Conservation (phyloP, 2,113 vertebrate genomes). For the Oryzias celebensis region DNA sequence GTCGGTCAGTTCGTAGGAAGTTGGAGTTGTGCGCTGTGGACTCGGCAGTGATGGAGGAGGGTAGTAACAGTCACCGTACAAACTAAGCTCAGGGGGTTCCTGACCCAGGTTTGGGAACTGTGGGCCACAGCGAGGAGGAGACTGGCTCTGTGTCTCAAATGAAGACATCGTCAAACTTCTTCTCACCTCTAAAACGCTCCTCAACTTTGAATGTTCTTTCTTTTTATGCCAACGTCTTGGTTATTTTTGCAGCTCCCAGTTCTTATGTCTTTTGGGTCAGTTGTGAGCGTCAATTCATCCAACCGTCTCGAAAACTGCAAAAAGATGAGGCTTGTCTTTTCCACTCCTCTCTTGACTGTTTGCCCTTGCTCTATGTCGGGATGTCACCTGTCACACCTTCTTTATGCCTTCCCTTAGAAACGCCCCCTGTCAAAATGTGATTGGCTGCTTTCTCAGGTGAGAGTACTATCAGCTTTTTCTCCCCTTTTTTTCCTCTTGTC, state of each 20-base stretch:
- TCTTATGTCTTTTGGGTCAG: conserved; percentile 12
- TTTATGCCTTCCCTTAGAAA: conserved; percentile 72
- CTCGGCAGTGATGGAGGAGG: conserved; percentile 90
- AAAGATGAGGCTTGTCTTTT: conserved; percentile 8
- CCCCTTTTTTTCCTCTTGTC: conserved; percentile 40
- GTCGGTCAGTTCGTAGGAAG: conserved; percentile 88
- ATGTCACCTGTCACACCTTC: conserved; percentile 75
- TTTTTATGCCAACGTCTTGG: conserved; percentile 5
- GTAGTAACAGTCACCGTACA: conserved; percentile 95
- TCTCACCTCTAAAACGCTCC: conserved; percentile 40
- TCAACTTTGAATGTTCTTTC: conserved; percentile 19
- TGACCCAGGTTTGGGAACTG: conserved; percentile 96
- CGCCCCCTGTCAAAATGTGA: conserved; percentile 63
- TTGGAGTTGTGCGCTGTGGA: conserved; percentile 84
- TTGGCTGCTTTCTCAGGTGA: conserved; percentile 70
- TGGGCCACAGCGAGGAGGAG: conserved; percentile 91
- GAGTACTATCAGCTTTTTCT: conserved; percentile 16
- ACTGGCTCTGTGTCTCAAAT: conserved; percentile 86
- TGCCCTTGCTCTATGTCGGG: conserved; percentile 72
- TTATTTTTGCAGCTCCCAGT: not conserved
- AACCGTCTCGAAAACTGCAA: not conserved
- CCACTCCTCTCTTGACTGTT: conserved; percentile 34
- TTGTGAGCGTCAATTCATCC: conserved; percentile 3
- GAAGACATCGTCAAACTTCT: conserved; percentile 85
- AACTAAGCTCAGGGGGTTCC: conserved; percentile 92